A percentile compares a stretch with the other conserved stretches of the same genome.
Conservation (phyloP, 2,113 vertebrate genomes). For the Tor tambroides region DNA sequence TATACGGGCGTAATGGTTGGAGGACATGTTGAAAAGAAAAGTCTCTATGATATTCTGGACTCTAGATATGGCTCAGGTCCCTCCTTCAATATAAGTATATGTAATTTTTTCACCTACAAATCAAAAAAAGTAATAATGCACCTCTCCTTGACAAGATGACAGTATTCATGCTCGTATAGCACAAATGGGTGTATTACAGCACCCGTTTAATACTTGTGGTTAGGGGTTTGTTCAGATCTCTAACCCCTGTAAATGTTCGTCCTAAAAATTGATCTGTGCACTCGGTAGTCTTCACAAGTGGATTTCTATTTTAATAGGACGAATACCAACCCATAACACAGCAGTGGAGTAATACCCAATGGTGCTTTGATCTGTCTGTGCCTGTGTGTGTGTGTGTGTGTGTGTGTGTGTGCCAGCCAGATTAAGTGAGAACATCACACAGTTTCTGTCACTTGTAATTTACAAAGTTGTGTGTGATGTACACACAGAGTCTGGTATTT, state of each 20-base stretch:
- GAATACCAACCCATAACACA: constrained; percentile 11
- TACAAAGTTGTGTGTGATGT: constrained; percentile 23
- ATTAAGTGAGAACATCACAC: constrained; percentile 5
- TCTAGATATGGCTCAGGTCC: no score
- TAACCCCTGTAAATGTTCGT: not conserved
- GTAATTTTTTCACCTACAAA: no score
- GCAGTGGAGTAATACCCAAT: constrained; percentile 22
- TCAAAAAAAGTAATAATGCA: not conserved
- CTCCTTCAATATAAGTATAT: no score
- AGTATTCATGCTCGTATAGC: not conserved
- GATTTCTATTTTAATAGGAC: constrained; percentile 24
- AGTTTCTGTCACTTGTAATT: constrained; percentile 26
- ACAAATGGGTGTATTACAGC: not conserved
- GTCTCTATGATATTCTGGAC: no score
- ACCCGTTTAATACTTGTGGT: not conserved
- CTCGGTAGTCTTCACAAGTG: not conserved
- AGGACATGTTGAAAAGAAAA: no score
- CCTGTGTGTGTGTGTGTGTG: constrained; percentile 30
- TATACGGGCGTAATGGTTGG: no score
- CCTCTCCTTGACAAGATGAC: not conserved
- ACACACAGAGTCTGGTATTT: not conserved
- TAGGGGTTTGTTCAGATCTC: constrained; percentile 4
- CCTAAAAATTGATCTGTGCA: not conserved
- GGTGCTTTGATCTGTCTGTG: constrained; percentile 32
- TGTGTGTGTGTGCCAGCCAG: not conserved